Conservation (phyloP, 2,888 invertebrate species). For the Carcina quercana region DNA sequence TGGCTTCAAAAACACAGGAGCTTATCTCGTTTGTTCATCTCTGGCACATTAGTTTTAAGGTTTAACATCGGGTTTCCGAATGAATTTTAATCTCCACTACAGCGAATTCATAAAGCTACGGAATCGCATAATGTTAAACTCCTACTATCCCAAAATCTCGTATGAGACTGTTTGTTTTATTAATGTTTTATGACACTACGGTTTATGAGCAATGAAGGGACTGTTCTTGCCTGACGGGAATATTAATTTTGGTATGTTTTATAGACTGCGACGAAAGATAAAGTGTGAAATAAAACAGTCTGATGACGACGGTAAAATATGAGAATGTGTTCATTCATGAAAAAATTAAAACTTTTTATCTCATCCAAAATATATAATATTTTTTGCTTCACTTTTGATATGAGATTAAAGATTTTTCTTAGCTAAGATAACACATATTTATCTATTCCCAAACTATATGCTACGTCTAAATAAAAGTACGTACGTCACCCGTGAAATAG, state of each 20-base stretch:
- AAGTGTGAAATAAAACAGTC: no score
- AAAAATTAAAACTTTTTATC: no score
- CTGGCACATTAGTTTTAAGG: conserved; percentile 39
- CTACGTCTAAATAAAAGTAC: no score
- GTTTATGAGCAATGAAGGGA: conserved; percentile 27
- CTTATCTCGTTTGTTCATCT: conserved; percentile 38
- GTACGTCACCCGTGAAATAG: no score
- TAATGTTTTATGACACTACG: conserved; percentile 23
- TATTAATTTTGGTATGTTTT: conserved; percentile 36
- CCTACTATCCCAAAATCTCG: conserved; percentile 35
- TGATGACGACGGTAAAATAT: no score
- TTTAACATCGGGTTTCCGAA: conserved; percentile 32
- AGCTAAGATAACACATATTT: no score
- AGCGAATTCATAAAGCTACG: conserved; percentile 37
- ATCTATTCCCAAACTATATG: no score
- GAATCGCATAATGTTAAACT: conserved; percentile 30
- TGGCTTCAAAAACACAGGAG: conserved; percentile 24
- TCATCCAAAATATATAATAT: no score
- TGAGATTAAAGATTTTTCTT: no score
- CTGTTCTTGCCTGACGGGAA: conserved; percentile 28
- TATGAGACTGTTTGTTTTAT: conserved; percentile 36
- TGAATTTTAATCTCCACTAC: conserved; percentile 40
- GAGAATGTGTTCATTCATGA: no score
- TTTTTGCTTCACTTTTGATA: no score
- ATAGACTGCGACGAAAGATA: conserved; percentile 26